Conservation (phyloP, 2,113 vertebrate species). For the Malurus alboscapulatus region DNA sequence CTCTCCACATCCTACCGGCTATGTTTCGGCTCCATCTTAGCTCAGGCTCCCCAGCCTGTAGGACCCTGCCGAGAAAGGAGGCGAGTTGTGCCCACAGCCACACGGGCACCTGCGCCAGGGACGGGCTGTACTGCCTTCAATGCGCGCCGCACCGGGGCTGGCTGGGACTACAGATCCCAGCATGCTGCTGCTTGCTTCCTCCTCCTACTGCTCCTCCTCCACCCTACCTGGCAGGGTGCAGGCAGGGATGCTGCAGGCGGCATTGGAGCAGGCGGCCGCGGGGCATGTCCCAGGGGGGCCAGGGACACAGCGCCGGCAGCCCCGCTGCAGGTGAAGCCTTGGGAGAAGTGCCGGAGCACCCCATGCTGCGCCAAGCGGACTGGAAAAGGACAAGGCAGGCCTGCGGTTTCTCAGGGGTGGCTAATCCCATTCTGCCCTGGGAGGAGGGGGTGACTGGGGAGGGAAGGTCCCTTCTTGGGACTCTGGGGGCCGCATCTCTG, state of each 20-base stretch:
- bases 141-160: fast-evolving
- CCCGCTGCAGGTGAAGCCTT: not conserved
- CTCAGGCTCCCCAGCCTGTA: not conserved
- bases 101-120: not conserved
- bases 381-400: constrained; percentile 48
- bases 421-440: not conserved
- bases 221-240: not conserved
- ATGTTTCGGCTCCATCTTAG: fast-evolving
- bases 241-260: constrained; percentile 22
- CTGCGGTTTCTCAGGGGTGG: not conserved
- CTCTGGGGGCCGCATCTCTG: not conserved
- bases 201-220: not conserved
- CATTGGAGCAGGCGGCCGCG: not conserved
- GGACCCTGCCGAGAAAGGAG: not conserved
- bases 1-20: not conserved
- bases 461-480: not conserved
- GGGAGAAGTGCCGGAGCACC: not conserved
- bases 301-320: not conserved
- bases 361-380: not conserved
- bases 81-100: not conserved
- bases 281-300: not conserved
- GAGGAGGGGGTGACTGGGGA: not conserved
- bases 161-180: constrained; percentile 52
- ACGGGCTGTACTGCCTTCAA: not conserved
- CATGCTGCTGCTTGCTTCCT: not conserved